Percentiles rank a stretch among this genome's conserved stretches.
Evolutionary conservation across 2,113 vertebrate species (phyloP).

Genomic region (Bubo blakistoni): DNA sequence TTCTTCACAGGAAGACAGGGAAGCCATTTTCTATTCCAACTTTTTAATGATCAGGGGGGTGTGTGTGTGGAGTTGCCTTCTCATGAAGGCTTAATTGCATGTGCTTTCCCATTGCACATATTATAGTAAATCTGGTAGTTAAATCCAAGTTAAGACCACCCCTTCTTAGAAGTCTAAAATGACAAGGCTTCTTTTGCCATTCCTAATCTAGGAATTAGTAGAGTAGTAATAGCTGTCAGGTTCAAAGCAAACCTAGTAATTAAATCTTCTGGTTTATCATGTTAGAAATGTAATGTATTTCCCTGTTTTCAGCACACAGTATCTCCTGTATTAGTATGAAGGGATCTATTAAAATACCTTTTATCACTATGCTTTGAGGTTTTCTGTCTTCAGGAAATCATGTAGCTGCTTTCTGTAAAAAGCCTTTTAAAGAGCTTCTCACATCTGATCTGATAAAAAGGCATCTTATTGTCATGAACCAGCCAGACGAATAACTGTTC

Average conservation of each 20-base stretch:
- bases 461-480: background rate
- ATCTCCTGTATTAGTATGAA: background rate
- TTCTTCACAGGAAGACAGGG: background rate
- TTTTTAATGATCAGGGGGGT: background rate
- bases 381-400: background rate
- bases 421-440: background rate
- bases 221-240: background rate
- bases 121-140: background rate
- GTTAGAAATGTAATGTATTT: background rate
- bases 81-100: background rate
- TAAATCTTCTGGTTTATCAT: background rate
- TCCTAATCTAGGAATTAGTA: background rate
- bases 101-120: background rate
- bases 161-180: background rate
- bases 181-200: background rate
- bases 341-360: background rate
- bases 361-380: background rate
- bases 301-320: background rate
- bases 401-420: background rate
- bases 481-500: background rate
- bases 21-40: background rate
- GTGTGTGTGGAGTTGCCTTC: background rate
- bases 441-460: background rate
- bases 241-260: slow-evolving; percentile 26
- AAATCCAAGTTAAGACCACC: background rate